Base-by-base conservation (phyloP, 2,888 invertebrate genomes). In the Galeruca laticollis region DNA sequence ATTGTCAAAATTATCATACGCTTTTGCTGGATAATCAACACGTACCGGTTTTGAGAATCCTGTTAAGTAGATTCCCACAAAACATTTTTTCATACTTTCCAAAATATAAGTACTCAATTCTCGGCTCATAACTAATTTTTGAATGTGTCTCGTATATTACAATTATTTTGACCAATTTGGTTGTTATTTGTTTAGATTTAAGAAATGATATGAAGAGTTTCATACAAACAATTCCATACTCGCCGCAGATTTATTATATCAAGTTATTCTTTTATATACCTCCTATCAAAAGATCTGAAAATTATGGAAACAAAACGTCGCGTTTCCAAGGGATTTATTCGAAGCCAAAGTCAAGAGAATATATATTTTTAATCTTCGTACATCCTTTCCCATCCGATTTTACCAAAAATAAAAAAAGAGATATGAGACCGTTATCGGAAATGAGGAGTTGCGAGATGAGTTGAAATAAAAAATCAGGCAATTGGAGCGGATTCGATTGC, bases 401-500 rank as follows among this genome's bases (percentile, higher is more conserved):
- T 49, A 26, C 35, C 49, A 15, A 60, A 66, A 37, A 37, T 37
- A 37, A 47, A 18, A 47, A 66, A 54, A 68, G 63, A 72, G 63
- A 72, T 72, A 72, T 72, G 65, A 40, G 72, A 66, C 67, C 63
- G 60, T 71, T 61, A 68, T 57, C 63, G 62, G 60, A 66, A 66
- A 66, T 62, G 65, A 63, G 67, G 60, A 70, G 66, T 67, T 47
- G 68, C 60, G 61, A 60, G 70, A 72, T 70, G 69, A 70, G 68
- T 70, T 49, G 64, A 67, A 72, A 70, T 68, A 70, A 72, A 72
- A 80, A 78, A 75, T 77, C 77, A 78, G 78, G 78, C 78, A 78
- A 79, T 79, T 76, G 78, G 71, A 78, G 76, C 79, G 79, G 77
- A 80, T 78, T 76, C 79, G 79, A 81, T 81, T 81, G 81, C 78